Base-by-base conservation (phyloP, 2,113 vertebrate species). In the Psettodes erumei region DNA sequence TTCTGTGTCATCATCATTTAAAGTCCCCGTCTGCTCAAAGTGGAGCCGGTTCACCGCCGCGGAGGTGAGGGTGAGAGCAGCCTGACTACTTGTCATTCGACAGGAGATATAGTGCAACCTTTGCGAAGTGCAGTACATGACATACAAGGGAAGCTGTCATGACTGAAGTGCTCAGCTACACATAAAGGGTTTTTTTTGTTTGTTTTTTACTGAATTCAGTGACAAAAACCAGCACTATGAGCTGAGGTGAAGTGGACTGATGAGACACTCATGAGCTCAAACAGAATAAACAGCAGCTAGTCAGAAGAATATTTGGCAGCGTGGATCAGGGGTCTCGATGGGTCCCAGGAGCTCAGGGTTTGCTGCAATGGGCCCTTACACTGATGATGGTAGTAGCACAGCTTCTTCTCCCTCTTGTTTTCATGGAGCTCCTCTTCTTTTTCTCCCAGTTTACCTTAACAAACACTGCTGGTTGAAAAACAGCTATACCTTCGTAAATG, bases 51-150 rank as follows among this genome's bases (percentile, higher is more conserved):
- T 42, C 40, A 32, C 23, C n/a, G 32, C 38, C 1, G 5, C 28
- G 30, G 72, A 45, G 58, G 64, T 64, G 50, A 81, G 16, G 16
- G 37, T 4, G 45, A 32, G 63, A 63, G 38, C 40, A 9, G 4
- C 43, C 15, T 1, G 2, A 30, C 30, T 78, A n/a, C 43, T 73
- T 67, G 47, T 68, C 55, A 86, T 86, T 79, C 56, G 48, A 62
- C 68, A 72, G 67, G 78, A 83, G 87, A 89, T 83, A 64, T 83
- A 83, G 82, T 77, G 84, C 84, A 88, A 88, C 88, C 86, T 84
- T 87, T 85, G 79, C 84, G 81, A 85, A 82, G 62, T 68, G 68
- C 62, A 50, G 58, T 19, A 56, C 78, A 65, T 43, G 67, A 88
- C 75, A 80, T 77, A 77, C 77, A 73, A 76, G 53, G 35, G 33